Base-by-base conservation (phyloP, 2,113 vertebrate species). In the Pterophyllum scalare region DNA sequence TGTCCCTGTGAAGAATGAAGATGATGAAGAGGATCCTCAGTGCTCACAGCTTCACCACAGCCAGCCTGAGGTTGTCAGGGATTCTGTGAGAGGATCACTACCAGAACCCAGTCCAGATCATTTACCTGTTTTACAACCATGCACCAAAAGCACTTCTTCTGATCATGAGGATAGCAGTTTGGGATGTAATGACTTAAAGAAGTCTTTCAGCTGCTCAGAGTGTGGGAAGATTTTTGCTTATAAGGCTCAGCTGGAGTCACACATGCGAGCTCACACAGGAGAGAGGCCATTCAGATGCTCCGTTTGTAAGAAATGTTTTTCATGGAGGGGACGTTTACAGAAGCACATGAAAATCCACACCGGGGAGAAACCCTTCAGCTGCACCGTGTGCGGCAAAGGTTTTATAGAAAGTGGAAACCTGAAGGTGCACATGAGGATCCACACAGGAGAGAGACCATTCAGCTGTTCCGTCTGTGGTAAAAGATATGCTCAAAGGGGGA, bases 381-480 rank as follows among this genome's bases (percentile, higher is more conserved):
- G 96, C 74, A 82, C 88, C 0, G 89, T 94, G 15, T 97, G 96
- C 0, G 95, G 95, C 8, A 96, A 96, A 87, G 85, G 89, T 31
- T 96, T 96, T 90, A 91, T 90, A 2, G 79, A 79, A 17, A 90
- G 81, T 2, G 88, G 82, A 1, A 59, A 79, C 3, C 64, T 90
- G 22, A 77, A 82, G 7, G 35, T 59, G 5, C 89, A 90, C 67
- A 43, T 82, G 84, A 80, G 33, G 15, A 22, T 49, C 31, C 88
- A 90, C 72, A 85, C 80, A 0, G 85, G 85, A n/a, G 85, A 85
- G 12, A 90, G 83, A 78, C 86, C 83, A 0, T 88, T 80, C 33
- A 59, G 54, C 11, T 90, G 89, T 54, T 52, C 80, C 0, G 6
- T 78, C 2, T 89, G 83, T 2, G 70, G 80, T 0, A 88, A 82